Percentiles rank a stretch among this genome's conserved stretches.
phyloP scores from a whole-genome alignment of 2,113 vertebrate genomes.

The Elaphurus davidianus region DNA sequence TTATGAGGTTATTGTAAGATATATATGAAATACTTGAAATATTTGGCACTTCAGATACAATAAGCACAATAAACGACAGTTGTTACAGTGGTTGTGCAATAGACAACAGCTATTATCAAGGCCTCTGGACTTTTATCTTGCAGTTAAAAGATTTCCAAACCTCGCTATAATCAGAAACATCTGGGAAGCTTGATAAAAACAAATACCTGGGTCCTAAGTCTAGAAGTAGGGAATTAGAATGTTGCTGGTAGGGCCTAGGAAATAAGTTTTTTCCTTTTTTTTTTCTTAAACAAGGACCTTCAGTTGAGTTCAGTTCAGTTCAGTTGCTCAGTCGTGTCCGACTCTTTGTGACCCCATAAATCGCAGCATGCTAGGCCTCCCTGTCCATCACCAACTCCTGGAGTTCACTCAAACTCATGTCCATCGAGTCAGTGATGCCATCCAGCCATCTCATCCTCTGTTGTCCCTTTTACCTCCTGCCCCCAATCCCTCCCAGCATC shows the following conservation, averaged over 20 bases:
- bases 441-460: no score
- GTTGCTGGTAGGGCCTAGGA: not conserved
- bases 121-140: not conserved
- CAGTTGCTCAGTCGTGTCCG: no score
- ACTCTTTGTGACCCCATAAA: no score
- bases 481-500: no score
- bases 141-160: not conserved
- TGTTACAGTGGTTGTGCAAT: not conserved
- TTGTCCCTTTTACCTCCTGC: no score
- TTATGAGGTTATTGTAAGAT: not conserved
- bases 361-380: no score
- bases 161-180: not conserved
- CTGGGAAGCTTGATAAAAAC: not conserved
- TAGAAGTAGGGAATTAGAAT: constrained; percentile 1
- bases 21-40: not conserved
- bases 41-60: not conserved
- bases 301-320: no score
- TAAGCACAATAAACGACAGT: not conserved
- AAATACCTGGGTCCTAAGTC: not conserved
- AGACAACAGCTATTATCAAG: not conserved
- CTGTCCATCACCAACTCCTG: no score
- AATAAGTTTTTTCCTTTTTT: not conserved
- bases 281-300: not conserved
- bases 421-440: no score
- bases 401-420: no score